Base-by-base conservation (phyloP, 1,140 invertebrate species). In the Zaprionus gabonicus region DNA sequence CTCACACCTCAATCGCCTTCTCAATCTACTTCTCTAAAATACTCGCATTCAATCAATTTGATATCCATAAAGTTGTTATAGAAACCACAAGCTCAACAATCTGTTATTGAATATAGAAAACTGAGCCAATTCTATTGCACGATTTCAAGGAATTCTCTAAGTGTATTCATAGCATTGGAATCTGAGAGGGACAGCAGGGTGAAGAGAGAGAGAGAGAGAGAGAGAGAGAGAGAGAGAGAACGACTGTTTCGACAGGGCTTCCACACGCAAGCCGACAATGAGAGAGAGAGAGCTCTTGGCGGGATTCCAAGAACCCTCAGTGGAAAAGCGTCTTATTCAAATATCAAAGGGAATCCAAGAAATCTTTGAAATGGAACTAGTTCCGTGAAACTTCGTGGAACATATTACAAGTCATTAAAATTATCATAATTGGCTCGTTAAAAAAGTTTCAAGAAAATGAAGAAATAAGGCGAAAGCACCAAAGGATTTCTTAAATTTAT, bases 21-120 rank as follows among this genome's bases (percentile, higher is more conserved):
- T 44, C 36, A 44, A 25, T 17, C 44, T 34, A 9, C 27, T 5
- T 10, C 25, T 34, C 46, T 25, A 49, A 49, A 49, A 49, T 49
- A 49, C 31, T 15, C 10, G 9, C 36, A 44, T 60, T 49, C 34
- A 51, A 53, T 72, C 63, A 66, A 56, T 46, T 31, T 34, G 13
- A 67, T 59, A 73, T 63, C 41, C n/a, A 46, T 57, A 10, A 46
- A 20, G 51, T 56, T 51, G 51, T 49, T 74, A 69, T 56, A 13
- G 58, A 4, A 46, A 62, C 71, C 49, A n/a, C 23, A 49, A 46
- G 28, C 49, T 55, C 51, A 38, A 51, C 60, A 65, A 57, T 58
- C 62, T 57, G n/a, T 23, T 31, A 66, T 51, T 53, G 1, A 62
- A 36, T 31, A 25, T 12, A 38, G 34, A 27, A 28, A 36, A 36